A percentile compares a stretch with the other conserved stretches of the same genome.
Evolutionary conservation across 1,140 invertebrate genomes (phyloP).

Genomic region (Procambarus virginalis): DNA sequence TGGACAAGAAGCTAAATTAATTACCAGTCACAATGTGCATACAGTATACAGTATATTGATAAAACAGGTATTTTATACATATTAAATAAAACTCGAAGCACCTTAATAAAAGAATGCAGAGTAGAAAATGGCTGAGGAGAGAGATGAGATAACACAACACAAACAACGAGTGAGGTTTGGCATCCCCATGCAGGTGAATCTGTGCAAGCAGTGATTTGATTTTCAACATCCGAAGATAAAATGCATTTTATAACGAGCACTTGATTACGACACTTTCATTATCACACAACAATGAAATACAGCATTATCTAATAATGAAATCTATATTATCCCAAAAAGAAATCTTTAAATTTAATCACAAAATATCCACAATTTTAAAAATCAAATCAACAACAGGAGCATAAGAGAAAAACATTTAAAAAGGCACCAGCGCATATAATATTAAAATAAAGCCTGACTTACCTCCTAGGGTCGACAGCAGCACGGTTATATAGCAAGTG

Average conservation of each 20-base stretch:
- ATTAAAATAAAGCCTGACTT: constrained; percentile 40
- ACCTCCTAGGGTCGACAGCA: constrained; percentile 55
- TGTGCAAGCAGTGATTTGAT: background rate
- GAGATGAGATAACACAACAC: background rate
- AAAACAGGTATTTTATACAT: background rate
- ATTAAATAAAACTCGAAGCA: background rate
- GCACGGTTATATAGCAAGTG: constrained; percentile 48
- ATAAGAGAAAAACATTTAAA: background rate
- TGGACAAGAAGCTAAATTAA: no score
- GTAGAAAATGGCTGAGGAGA: background rate
- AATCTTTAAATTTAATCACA: background rate
- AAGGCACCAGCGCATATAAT: background rate
- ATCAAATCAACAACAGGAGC: background rate
- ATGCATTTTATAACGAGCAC: no score
- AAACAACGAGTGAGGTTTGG: background rate
- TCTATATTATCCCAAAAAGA: background rate
- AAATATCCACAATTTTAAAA: background rate
- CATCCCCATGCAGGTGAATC: background rate
- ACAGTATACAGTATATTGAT: background rate
- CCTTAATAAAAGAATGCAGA: background rate
- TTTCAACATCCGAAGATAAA: background rate
- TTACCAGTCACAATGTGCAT: background rate
- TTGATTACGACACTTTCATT: background rate
- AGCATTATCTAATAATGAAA: background rate
- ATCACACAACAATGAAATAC: background rate